Evolutionary conservation across 2,113 vertebrate species (phyloP), one percentile per base, ranked within the genome.

Genomic region (Odocoileus hemionus): DNA sequence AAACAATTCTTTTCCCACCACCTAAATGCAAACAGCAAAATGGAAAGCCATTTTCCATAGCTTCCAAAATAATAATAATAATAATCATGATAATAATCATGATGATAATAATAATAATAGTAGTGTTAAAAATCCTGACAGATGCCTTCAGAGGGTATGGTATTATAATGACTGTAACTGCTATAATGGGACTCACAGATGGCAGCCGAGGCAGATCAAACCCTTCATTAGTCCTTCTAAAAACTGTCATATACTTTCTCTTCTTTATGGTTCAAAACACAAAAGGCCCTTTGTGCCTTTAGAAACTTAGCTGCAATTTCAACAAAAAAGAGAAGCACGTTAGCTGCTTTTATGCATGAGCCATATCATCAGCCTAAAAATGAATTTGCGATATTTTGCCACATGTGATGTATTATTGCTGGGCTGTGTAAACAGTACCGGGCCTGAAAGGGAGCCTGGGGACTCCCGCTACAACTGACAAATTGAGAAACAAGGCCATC

Each of bases 361-460:
- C 92, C 97, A 43, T 98, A 96, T 98, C 98, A 98, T 98, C 98
- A 97, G 97, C 95, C 93, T 96, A 98, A 98, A 98, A 98, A 98
- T 98, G 96, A 97, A 98, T 98, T 98, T 98, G 98, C 97, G 97
- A 86, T 96, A 96, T 98, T 98, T 98, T 98, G 97, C 97, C 97
- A 98, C 96, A 98, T 97, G 96, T 98, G 97, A 98, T 98, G 89
- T 97, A 98, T 98, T 97, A 96, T 98, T 98, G 97, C 98, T 76
- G 90, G 98, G 92, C 98, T 98, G 58, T 98, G 97, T 98, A 98
- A 98, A 98, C 98, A 98, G 94, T 79, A 64, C 94, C 7, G 97
- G 97, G 96, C 88, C 96, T 98, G 98, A 98, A 98, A 97, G 89
- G 78, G 96, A 87, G 86, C 98, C 98, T 97, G 86, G 98, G 98